Evolutionary conservation across 2,113 vertebrate genomes (phyloP).

Genomic region (Vulpes vulpes): DNA sequence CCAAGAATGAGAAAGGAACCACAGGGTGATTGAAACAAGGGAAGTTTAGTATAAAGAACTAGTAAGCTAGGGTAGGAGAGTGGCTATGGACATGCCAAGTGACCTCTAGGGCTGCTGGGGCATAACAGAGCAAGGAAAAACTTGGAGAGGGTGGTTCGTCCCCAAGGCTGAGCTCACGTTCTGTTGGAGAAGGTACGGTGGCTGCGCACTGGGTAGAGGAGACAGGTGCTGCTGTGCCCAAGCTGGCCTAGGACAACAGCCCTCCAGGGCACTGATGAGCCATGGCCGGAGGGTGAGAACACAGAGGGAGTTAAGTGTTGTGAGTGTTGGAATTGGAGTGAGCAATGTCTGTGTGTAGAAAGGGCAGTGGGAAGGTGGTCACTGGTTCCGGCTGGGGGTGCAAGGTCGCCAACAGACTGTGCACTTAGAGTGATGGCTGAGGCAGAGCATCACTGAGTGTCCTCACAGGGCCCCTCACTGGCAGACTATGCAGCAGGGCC

Average conservation of each 20-base stretch:
- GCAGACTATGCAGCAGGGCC: not conserved
- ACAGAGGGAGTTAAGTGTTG: not conserved
- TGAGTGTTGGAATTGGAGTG: not conserved
- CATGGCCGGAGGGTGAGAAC: too few relatives aligned
- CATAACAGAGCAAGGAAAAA: not conserved
- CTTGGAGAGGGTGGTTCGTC: not conserved
- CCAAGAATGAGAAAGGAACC: not conserved
- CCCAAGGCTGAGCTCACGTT: not conserved
- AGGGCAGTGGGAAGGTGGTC: not conserved
- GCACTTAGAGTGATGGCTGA: not conserved
- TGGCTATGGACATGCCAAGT: not conserved
- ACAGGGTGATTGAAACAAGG: not conserved
- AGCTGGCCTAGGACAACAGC: too few relatives aligned
- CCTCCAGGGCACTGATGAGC: not conserved
- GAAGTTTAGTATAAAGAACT: not conserved
- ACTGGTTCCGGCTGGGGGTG: too few relatives aligned
- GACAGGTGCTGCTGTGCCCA: not conserved
- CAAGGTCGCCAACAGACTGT: fast-evolving
- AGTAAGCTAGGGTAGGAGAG: not conserved
- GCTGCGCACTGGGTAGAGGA: not conserved
- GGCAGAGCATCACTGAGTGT: not conserved
- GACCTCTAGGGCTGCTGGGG: not conserved
- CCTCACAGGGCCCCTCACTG: not conserved
- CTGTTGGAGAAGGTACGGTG: not conserved
- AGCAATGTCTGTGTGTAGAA: not conserved